Base-by-base conservation (phyloP, 2,888 invertebrate genomes). In the Operophtera brumata region DNA sequence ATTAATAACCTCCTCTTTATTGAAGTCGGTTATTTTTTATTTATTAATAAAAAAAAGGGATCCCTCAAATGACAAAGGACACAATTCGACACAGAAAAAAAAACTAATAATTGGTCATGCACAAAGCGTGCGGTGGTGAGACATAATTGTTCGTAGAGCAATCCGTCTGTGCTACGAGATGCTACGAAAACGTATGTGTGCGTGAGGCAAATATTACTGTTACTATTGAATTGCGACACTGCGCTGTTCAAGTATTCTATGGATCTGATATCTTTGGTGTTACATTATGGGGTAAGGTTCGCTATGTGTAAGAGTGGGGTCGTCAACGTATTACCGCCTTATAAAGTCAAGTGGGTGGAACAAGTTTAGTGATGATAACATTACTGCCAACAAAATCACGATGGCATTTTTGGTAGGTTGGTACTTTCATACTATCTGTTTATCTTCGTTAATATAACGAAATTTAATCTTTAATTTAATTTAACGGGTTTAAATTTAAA, bases 281-380 rank as follows among this genome's bases (percentile, higher is more conserved):
- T 51, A 57, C 58, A 66, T 70, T 70, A 72, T 64, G 64, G 69
- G 70, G 71, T 65, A 47, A 47, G 53, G 59, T 64, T 67, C 50
- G 62, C 70, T 69, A 70, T 73, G 66, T 67, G 65, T 28, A 54
- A 63, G 67, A 70, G 64, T 67, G 62, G 66, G 66, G 62, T 63
- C 64, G 66, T 53, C 66, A 46, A 39, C 47, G 28, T 42, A 48
- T 57, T 45, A 45, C 42, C 47, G 47, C 52, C 60, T 65, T 65
- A 54, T 59, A 57, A 62, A 69, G 61, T 65, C 67, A 70, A 73
- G 67, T 73, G 68, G 63, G 61, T 68, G 64, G 55, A 59, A 55
- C 46, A 46, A 47, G 45, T 58, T 40, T 44, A 3, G 34, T 48
- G 40, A 43, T 44, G 54, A 57, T 57, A 56, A 52, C 50, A 39